A percentile compares a stretch with the other conserved stretches of the same genome.
These are phyloP conservation scores for Ochlodes sylvanus DNA, from an alignment of 2,888 invertebrate genomes.

Conservation along the genomic window DNA sequence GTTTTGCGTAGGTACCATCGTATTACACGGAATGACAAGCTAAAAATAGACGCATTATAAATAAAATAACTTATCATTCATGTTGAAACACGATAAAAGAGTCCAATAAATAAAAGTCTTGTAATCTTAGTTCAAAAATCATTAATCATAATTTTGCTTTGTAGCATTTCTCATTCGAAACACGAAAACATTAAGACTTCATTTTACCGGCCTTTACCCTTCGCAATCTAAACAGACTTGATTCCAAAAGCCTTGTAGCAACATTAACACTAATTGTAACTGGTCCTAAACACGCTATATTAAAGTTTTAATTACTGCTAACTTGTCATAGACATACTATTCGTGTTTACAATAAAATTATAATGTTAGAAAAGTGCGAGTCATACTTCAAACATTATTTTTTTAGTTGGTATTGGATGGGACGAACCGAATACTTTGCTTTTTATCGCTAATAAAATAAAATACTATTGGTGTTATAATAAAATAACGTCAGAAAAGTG, in stretches of 20 bases:
- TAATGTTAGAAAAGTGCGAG: too few relatives aligned
- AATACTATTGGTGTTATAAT: too few relatives aligned
- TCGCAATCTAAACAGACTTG: slow-evolving; percentile 11
- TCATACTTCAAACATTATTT: too few relatives aligned
- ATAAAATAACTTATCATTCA: background rate
- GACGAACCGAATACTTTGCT: too few relatives aligned
- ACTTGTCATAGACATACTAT: background rate
- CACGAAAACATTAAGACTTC: background rate
- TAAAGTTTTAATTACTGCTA: slow-evolving; percentile 10
- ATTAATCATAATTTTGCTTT: background rate
- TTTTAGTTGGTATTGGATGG: too few relatives aligned
- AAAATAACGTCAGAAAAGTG: too few relatives aligned
- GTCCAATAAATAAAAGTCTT: background rate
- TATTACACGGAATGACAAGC: too few relatives aligned
- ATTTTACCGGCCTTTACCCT: background rate
- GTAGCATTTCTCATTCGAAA: background rate
- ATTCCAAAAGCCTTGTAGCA: slow-evolving; percentile 19
- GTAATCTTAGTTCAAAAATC: background rate
- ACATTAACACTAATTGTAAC: slow-evolving; percentile 25
- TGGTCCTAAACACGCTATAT: slow-evolving; percentile 25
- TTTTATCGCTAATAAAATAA: too few relatives aligned
- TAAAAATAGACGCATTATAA: too few relatives aligned
- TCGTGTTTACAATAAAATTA: too few relatives aligned
- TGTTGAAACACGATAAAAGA: slow-evolving; percentile 6
- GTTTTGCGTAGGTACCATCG: too few relatives aligned